Evolutionary conservation across 2,113 vertebrate genomes (phyloP).

Genomic region (Uropsilus gracilis): DNA sequence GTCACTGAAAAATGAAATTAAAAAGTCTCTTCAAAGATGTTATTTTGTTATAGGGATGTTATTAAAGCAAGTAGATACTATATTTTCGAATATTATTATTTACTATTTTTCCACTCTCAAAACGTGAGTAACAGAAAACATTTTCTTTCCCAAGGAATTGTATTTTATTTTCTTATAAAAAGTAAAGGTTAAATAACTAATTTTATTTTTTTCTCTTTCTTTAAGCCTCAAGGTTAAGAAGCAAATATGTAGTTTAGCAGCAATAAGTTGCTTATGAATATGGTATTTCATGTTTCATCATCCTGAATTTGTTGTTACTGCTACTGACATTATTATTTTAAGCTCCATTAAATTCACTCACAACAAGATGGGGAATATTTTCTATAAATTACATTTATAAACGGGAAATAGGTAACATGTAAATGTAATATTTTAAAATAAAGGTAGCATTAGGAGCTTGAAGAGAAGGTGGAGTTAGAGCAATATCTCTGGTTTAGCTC

Average conservation of each 20-base stretch:
- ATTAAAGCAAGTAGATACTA: neutral
- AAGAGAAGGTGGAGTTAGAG: too few relatives aligned
- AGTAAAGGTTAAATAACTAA: neutral
- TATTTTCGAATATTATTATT: neutral
- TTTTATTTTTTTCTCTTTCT: neutral
- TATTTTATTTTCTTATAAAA: neutral
- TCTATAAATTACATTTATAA: neutral
- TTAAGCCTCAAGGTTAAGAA: neutral
- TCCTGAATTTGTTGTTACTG: neutral
- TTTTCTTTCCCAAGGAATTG: neutral
- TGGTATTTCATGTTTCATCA: neutral
- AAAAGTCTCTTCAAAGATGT: neutral
- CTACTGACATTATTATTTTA: neutral
- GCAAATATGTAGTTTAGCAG: neutral
- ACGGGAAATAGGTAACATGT: neutral
- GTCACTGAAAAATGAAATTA: neutral
- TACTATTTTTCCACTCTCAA: neutral
- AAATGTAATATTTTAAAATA: slow-evolving; percentile 18
- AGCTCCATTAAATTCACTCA: neutral
- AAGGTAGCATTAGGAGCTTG: neutral
- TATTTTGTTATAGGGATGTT: neutral
- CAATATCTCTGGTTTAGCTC: too few relatives aligned
- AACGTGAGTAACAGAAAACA: neutral
- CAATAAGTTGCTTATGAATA: neutral
- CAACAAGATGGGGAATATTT: neutral